A percentile compares a stretch with the other conserved stretches of the same genome.
These are phyloP conservation scores for Theonella swinhoei DNA, from an alignment of 37 sponge, comb jelly and placozoan genomes.

Conservation along the genomic window DNA sequence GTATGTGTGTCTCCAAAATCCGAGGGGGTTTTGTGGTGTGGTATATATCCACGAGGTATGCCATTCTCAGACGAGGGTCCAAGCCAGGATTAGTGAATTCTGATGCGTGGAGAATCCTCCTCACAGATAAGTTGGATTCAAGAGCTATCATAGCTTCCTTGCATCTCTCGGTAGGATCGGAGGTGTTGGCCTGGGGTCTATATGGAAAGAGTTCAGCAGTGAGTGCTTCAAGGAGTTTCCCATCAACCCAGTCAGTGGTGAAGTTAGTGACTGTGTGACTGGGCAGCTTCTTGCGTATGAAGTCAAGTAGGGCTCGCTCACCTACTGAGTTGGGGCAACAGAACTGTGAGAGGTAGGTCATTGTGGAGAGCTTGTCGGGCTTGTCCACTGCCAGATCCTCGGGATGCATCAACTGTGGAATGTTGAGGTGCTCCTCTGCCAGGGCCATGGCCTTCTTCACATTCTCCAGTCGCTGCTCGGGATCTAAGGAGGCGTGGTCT, in stretches of 20 bases:
- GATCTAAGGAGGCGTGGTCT: conserved; percentile 30
- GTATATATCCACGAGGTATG: conserved; percentile 68
- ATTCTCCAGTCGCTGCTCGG: conserved; percentile 38
- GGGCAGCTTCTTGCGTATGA: conserved; percentile 64
- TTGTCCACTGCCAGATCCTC: conserved; percentile 47
- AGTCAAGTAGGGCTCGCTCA: conserved; percentile 48
- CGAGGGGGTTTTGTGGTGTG: conserved; percentile 30
- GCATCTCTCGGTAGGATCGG: conserved; percentile 43
- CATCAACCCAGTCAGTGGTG: conserved; percentile 74
- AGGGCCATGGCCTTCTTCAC: conserved; percentile 59
- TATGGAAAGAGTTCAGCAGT: conserved; percentile 59
- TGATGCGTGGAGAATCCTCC: conserved; percentile 42
- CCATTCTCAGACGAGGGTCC: conserved; percentile 51
- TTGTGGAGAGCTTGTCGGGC: conserved; percentile 73
- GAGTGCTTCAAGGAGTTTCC: conserved; percentile 68
- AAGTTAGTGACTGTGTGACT: conserved; percentile 59
- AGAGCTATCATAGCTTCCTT: conserved; percentile 59
- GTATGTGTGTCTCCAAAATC: conserved; percentile 42
- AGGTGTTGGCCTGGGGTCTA: conserved; percentile 21
- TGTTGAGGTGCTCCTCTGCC: conserved; percentile 67
- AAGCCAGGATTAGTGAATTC: conserved; percentile 59
- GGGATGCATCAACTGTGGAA: conserved; percentile 59
- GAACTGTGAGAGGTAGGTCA: conserved; percentile 85
- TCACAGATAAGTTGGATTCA: conserved; percentile 52
- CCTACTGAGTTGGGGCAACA: conserved; percentile 62